Percentiles rank a stretch among this genome's conserved stretches.
Conservation (phyloP, 2,888 invertebrate genomes). For the Crioceris asparagi region DNA sequence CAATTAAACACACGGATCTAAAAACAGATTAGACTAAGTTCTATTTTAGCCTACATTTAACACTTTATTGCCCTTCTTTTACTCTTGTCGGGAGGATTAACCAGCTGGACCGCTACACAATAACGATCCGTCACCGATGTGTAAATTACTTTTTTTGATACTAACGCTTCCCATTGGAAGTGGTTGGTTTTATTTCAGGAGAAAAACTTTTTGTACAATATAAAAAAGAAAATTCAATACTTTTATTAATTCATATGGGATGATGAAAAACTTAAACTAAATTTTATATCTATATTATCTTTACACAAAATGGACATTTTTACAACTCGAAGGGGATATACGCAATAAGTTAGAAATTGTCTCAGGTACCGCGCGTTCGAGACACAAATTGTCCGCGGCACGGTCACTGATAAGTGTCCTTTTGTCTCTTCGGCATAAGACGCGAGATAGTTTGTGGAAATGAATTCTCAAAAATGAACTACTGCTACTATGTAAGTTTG, state of each 20-base stretch:
- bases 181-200: conserved; percentile 15
- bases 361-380: conserved; percentile 36
- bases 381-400: conserved; percentile 28
- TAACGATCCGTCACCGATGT: conserved; percentile 22
- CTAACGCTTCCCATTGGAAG: conserved; percentile 17
- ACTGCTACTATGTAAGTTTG: no score
- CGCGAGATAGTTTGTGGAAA: conserved; percentile 32
- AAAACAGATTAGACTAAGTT: conserved; percentile 30
- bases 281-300: conserved; percentile 40
- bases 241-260: conserved; percentile 17
- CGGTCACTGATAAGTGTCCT: conserved; percentile 28
- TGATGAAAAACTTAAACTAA: conserved; percentile 39
- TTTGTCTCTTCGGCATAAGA: conserved; percentile 23
- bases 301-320: conserved; percentile 43
- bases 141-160: conserved; percentile 9
- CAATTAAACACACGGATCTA: conserved; percentile 30
- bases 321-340: conserved; percentile 40
- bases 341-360: conserved; percentile 36
- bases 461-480: neutral
- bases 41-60: conserved; percentile 30
- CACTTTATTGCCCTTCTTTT: conserved; percentile 32
- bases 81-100: conserved; percentile 18
- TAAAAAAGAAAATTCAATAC: no score
- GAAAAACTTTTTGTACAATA: no score
- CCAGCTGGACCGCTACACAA: conserved; percentile 23